Evolutionary conservation across 53 echinoderm and acorn worm genomes (phyloP).

Genomic region (Holothuria scabra): DNA sequence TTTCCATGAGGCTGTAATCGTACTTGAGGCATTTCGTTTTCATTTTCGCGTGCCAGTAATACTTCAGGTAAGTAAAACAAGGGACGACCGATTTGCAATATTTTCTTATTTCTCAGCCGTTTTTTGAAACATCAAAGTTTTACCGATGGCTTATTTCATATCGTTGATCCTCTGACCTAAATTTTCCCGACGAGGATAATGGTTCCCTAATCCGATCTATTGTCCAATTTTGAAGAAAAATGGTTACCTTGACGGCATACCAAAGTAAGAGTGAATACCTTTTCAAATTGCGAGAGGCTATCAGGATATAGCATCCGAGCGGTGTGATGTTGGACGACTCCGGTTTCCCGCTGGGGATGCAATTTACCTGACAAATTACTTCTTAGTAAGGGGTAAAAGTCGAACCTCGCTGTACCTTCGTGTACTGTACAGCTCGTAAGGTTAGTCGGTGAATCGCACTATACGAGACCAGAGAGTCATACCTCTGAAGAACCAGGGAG

Average conservation of each 20-base stretch:
- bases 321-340: too few species aligned
- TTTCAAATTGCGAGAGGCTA: not conserved
- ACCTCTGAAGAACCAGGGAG: too few species aligned
- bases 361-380: too few species aligned
- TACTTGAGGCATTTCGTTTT: too few species aligned
- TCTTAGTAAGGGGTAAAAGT: too few species aligned
- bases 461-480: too few species aligned
- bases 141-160: constrained; percentile 15
- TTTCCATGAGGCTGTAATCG: too few species aligned
- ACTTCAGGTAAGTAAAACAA: constrained; percentile 9
- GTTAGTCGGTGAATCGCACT: too few species aligned
- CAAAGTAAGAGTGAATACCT: constrained; percentile 20
- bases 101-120: not conserved
- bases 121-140: constrained; percentile 2
- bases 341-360: too few species aligned
- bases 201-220: not conserved
- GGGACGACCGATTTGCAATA: not conserved
- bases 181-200: not conserved
- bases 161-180: not conserved
- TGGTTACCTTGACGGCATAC: constrained; percentile 16
- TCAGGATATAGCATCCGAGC: too few species aligned
- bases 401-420: too few species aligned
- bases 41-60: not conserved
- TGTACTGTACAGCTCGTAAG: too few species aligned
- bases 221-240: constrained; percentile 5